phyloP scores from a whole-genome alignment of 2,888 invertebrate species.

The Caenorhabditis macrosperma region DNA sequence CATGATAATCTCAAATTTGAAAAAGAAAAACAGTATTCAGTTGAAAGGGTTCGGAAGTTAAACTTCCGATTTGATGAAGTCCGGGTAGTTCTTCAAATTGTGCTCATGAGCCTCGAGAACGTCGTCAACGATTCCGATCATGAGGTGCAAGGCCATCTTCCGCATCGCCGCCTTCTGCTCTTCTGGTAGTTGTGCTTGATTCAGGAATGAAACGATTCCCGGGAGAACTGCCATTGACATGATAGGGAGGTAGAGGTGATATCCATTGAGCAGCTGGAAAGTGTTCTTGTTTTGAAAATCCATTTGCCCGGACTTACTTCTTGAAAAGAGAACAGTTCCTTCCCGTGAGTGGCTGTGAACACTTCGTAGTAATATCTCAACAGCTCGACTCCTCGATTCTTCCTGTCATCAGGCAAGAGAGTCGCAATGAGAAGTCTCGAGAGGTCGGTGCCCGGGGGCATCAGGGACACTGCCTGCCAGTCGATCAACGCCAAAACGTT shows the following conservation, averaged over 20 bases:
- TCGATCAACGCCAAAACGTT: constrained; percentile 4
- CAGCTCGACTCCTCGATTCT: constrained; percentile 1
- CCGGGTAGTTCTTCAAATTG: constrained; percentile 5
- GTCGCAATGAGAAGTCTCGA: not conserved
- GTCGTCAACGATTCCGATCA: constrained; percentile 8
- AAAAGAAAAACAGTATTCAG: too few relatives aligned
- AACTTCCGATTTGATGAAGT: not conserved
- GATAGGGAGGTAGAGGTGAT: constrained; percentile 11
- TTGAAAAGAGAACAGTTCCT: constrained; percentile 6
- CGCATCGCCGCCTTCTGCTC: not conserved
- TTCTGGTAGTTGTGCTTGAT: not conserved
- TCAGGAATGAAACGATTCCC: not conserved
- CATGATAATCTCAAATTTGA: too few relatives aligned
- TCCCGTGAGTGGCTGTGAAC: not conserved
- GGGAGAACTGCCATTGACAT: constrained; percentile 7
- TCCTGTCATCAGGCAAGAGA: not conserved
- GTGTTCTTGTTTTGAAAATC: too few relatives aligned
- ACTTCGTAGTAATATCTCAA: constrained; percentile 5
- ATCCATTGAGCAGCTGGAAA: constrained; percentile 21
- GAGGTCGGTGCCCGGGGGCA: not conserved
- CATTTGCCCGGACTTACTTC: not conserved
- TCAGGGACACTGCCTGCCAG: not conserved
- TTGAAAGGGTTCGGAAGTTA: not conserved
- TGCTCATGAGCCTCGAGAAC: not conserved
- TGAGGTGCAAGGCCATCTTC: not conserved